phyloP scores from a whole-genome alignment of 2,797 vertebrate species.

The Sebastes cheni region DNA sequence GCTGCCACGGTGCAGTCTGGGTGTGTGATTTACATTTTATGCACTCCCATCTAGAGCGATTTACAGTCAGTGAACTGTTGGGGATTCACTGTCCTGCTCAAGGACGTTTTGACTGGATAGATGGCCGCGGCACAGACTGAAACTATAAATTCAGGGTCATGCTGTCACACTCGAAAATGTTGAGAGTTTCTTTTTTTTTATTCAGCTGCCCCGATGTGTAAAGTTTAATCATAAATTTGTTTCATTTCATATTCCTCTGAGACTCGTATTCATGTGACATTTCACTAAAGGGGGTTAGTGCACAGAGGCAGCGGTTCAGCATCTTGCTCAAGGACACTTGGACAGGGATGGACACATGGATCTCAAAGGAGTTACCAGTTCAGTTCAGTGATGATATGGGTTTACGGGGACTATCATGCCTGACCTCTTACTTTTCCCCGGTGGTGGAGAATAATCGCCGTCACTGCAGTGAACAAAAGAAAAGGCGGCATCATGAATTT shows the following conservation, averaged over 20 bases:
- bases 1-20: constrained; percentile 5
- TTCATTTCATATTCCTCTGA: constrained; percentile 39
- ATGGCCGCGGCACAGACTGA: constrained; percentile 19
- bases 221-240: constrained; percentile 56
- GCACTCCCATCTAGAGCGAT: constrained; percentile 28
- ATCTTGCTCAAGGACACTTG: constrained; percentile 54
- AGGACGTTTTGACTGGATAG: constrained; percentile 54
- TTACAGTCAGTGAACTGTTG: constrained; percentile 56
- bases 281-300: constrained; percentile 22
- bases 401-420: constrained; percentile 6
- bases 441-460: neutral
- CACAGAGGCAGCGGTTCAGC: constrained; percentile 1
- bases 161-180: constrained; percentile 23
- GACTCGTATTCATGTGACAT: constrained; percentile 24
- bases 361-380: constrained; percentile 45
- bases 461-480: constrained; percentile 7
- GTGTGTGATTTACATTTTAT: constrained; percentile 50
- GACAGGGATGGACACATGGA: constrained; percentile 26
- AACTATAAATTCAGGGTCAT: constrained; percentile 47
- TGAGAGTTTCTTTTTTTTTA: neutral
- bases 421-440: constrained; percentile 16
- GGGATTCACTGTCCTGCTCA: constrained; percentile 59
- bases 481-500: neutral
- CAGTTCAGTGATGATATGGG: constrained; percentile 33
- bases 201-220: constrained; percentile 17